These are phyloP conservation scores for Pteromalus puparum DNA, from an alignment of 1,140 invertebrate species.

Conservation along the genomic window DNA sequence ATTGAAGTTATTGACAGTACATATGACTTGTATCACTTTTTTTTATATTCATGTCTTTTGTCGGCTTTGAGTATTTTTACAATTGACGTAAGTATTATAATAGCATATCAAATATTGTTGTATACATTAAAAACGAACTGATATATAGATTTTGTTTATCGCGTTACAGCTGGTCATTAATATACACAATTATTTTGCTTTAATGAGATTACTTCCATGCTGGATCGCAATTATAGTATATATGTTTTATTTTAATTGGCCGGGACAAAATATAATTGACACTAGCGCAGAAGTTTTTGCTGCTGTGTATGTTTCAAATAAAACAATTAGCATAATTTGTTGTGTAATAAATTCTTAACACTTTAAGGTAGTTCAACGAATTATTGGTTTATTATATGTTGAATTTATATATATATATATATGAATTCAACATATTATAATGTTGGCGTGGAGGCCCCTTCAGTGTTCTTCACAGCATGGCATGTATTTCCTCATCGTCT, in stretches of 20 bases:
- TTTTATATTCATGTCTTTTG: not conserved
- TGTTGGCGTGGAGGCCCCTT: too few species aligned
- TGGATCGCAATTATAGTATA: not conserved
- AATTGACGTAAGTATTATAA: not conserved
- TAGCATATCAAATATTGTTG: not conserved
- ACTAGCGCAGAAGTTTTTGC: not conserved
- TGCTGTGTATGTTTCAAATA: not conserved
- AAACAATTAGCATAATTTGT: too few species aligned
- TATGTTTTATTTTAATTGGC: slow-evolving; percentile 2
- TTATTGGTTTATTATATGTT: too few species aligned
- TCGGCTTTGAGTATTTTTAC: not conserved
- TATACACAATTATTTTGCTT: not conserved
- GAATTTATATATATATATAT: too few species aligned
- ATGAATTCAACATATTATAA: too few species aligned
- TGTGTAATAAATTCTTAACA: too few species aligned
- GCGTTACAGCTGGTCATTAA: not conserved
- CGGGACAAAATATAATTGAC: not conserved
- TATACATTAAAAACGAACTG: too few species aligned
- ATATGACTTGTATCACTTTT: not conserved
- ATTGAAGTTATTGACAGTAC: not conserved
- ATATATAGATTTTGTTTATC: too few species aligned
- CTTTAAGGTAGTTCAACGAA: too few species aligned
- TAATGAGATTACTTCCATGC: not conserved
- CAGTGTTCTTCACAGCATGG: too few species aligned
- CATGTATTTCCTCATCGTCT: too few species aligned